These are phyloP conservation scores for Phymanthus crucifer DNA, from an alignment of 92 coral and sea anemone genomes.

Conservation along the genomic window DNA sequence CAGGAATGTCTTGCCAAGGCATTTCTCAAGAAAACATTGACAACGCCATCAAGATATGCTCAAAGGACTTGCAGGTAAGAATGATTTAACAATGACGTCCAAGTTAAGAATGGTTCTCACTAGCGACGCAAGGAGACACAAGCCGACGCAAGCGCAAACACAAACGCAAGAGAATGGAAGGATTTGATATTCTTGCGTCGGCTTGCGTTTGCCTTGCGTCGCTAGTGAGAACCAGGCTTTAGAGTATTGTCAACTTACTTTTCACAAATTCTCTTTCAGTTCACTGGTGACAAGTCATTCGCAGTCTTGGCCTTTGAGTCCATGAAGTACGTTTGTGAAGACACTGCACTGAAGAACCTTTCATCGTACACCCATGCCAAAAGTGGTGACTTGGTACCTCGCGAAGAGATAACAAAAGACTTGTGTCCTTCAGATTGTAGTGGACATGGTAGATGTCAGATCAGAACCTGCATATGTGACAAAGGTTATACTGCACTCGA, in stretches of 20 bases:
- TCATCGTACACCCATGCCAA: slow-evolving; percentile 25
- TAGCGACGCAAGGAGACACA: no score
- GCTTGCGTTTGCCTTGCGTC: no score
- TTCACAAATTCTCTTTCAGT: slow-evolving; percentile 18
- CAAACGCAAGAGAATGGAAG: no score
- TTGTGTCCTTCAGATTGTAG: slow-evolving; percentile 80
- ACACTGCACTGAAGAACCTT: slow-evolving; percentile 37
- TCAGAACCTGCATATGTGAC: slow-evolving; percentile 67
- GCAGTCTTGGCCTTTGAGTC: slow-evolving; percentile 47
- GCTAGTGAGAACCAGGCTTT: no score
- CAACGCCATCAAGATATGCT: slow-evolving; percentile 41
- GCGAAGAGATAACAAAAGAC: slow-evolving; percentile 41
- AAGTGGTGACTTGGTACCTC: slow-evolving; percentile 49
- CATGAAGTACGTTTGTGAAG: slow-evolving; percentile 51
- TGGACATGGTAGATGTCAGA: slow-evolving; percentile 63
- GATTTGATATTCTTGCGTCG: no score
- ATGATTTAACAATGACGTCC: no score
- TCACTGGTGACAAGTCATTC: slow-evolving; percentile 46
- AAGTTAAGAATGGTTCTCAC: no score
- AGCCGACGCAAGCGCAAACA: no score
- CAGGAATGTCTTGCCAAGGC: slow-evolving; percentile 46
- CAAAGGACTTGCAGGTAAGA: slow-evolving; percentile 50
- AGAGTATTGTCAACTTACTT: no score
- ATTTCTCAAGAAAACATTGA: slow-evolving; percentile 29
- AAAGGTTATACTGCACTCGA: slow-evolving; percentile 64